Conservation (phyloP, 2,888 invertebrate species). For the Agonopterix heracliana region DNA sequence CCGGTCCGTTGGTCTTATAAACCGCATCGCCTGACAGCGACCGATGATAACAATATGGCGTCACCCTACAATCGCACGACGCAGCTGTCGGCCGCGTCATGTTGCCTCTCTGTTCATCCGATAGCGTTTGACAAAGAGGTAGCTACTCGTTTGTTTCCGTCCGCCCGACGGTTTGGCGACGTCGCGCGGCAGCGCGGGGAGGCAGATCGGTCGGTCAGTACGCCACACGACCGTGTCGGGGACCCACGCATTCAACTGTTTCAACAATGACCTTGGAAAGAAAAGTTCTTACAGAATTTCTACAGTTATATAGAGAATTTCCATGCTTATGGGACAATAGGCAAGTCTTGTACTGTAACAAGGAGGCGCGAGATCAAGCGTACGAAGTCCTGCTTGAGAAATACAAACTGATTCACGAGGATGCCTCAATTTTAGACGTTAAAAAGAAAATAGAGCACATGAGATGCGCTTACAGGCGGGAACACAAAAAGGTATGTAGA, state of each 20-base stretch:
- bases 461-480: conserved; percentile 19
- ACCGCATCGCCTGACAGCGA: not conserved
- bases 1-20: no score
- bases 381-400: conserved; percentile 19
- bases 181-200: conserved; percentile 7
- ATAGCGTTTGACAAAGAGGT: conserved; percentile 16
- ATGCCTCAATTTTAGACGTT: conserved; percentile 13
- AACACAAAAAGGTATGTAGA: conserved; percentile 18
- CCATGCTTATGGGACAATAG: conserved; percentile 23
- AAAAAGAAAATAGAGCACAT: conserved; percentile 23
- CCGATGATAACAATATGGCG: not conserved
- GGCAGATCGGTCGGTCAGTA: conserved; percentile 11
- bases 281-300: conserved; percentile 13
- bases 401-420: conserved; percentile 15
- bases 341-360: conserved; percentile 15
- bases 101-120: conserved; percentile 8
- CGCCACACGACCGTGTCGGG: conserved; percentile 15
- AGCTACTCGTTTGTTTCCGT: conserved; percentile 13
- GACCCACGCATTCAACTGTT: conserved; percentile 3
- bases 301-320: conserved; percentile 17
- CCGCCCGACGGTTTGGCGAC: conserved; percentile 8
- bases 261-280: conserved; percentile 10
- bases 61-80: not conserved
- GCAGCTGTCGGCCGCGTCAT: conserved; percentile 14
- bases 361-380: conserved; percentile 16